Evolutionary conservation across 1,140 invertebrate genomes (phyloP).

Genomic region (Saccostrea echinata): DNA sequence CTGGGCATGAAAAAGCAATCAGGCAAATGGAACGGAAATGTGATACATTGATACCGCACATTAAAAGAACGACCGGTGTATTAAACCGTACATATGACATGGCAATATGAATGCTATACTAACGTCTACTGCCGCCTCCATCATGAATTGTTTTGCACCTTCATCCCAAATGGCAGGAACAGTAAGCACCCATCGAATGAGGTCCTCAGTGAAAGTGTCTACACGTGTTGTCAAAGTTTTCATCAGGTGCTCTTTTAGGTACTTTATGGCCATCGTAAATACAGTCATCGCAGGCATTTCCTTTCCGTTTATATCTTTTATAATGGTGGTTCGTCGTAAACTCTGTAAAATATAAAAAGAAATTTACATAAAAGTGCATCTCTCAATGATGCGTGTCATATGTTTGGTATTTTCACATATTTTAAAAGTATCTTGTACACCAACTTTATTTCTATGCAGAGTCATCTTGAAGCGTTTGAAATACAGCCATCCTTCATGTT

Average conservation of each 20-base stretch:
- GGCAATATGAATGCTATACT: not conserved
- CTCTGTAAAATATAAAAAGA: slow-evolving; percentile 43
- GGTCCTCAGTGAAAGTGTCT: slow-evolving; percentile 44
- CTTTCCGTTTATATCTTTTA: slow-evolving; percentile 71
- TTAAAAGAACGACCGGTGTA: too few relatives aligned
- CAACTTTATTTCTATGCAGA: slow-evolving; percentile 81
- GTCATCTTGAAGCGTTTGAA: slow-evolving; percentile 85
- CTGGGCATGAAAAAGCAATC: too few relatives aligned
- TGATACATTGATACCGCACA: too few relatives aligned
- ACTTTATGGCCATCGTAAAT: slow-evolving; percentile 70
- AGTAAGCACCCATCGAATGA: slow-evolving; percentile 73
- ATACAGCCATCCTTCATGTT: slow-evolving; percentile 82
- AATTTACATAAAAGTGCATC: too few relatives aligned
- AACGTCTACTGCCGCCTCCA: slow-evolving; percentile 71
- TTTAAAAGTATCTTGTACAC: too few relatives aligned
- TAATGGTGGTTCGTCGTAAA: slow-evolving; percentile 53
- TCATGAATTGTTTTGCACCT: slow-evolving; percentile 76
- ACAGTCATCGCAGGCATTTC: slow-evolving; percentile 68
- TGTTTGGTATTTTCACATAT: too few relatives aligned
- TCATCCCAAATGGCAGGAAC: slow-evolving; percentile 76
- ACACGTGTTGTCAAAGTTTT: slow-evolving; percentile 59
- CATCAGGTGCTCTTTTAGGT: slow-evolving; percentile 70
- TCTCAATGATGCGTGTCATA: too few relatives aligned
- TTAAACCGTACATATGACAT: not conserved
- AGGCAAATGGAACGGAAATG: too few relatives aligned